phyloP scores from a whole-genome alignment of 2,797 vertebrate genomes.

The Melanotaenia pygmaea region DNA sequence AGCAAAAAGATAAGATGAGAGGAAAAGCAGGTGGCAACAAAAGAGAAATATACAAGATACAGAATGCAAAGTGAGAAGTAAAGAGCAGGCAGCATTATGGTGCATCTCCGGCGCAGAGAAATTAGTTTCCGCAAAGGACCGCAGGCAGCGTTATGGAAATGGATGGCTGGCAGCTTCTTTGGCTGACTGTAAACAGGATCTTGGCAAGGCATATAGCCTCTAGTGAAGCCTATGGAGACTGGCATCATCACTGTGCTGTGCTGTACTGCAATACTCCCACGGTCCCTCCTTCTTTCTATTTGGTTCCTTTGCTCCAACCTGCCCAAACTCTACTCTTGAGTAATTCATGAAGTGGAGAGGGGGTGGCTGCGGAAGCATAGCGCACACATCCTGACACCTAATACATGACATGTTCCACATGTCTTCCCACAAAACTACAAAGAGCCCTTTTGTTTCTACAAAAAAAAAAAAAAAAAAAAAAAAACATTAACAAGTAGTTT shows the following conservation, averaged over 20 bases:
- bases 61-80: conserved; percentile 70
- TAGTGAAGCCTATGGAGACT: conserved; percentile 78
- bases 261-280: conserved; percentile 65
- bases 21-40: conserved; percentile 57
- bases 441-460: conserved; percentile 80
- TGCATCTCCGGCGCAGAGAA: conserved; percentile 74
- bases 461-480: conserved; percentile 33
- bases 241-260: conserved; percentile 52
- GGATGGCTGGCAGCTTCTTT: conserved; percentile 83
- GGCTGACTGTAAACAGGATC: conserved; percentile 88
- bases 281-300: conserved; percentile 66
- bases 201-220: conserved; percentile 88
- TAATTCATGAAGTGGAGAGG: conserved; percentile 79
- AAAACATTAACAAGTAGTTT: conserved; percentile 64
- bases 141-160: conserved; percentile 84
- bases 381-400: conserved; percentile 78
- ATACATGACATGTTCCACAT: conserved; percentile 82
- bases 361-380: conserved; percentile 72
- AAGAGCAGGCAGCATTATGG: conserved; percentile 62
- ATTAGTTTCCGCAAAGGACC: conserved; percentile 80
- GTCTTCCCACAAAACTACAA: conserved; percentile 81
- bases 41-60: conserved; percentile 63
- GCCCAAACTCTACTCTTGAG: conserved; percentile 73
- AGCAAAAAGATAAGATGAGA: conserved; percentile 51
- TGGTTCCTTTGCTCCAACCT: conserved; percentile 76